These are phyloP conservation scores for Poeciliopsis retropinna DNA, from an alignment of 2,113 vertebrate genomes.

Conservation along the genomic window DNA sequence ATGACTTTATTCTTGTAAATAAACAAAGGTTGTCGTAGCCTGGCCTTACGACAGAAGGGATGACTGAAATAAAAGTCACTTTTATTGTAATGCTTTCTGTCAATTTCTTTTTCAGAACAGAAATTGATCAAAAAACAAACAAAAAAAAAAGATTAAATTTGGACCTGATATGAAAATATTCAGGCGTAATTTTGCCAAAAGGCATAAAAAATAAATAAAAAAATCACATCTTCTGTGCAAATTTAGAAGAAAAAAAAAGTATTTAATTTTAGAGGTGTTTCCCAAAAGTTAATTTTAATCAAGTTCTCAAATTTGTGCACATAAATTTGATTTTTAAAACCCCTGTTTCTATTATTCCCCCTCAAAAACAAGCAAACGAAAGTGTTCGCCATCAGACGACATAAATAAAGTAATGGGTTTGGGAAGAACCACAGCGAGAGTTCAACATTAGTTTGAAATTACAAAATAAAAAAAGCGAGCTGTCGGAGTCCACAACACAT, in stretches of 20 bases:
- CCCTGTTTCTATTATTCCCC: background rate
- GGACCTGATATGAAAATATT: too few species aligned
- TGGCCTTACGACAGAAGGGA: too few species aligned
- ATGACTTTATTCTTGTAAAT: too few species aligned
- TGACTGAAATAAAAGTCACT: too few species aligned
- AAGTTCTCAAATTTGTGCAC: background rate
- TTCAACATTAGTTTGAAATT: constrained; percentile 16
- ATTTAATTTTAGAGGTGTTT: background rate
- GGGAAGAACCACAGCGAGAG: constrained; percentile 6
- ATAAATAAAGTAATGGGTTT: background rate
- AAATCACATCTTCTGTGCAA: background rate
- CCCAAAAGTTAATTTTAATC: background rate
- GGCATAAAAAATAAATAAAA: background rate
- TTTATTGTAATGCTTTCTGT: too few species aligned
- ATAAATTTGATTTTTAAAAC: background rate
- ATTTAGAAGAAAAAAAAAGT: background rate
- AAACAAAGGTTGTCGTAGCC: too few species aligned
- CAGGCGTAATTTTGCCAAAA: too few species aligned
- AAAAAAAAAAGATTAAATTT: too few species aligned
- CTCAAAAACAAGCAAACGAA: background rate
- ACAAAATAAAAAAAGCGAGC: constrained; percentile 6
- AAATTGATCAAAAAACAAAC: too few species aligned
- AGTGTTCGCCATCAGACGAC: background rate
- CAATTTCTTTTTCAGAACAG: too few species aligned
- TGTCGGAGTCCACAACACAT: constrained; percentile 45